Percentiles rank a stretch among this genome's conserved stretches.
Evolutionary conservation across 2,888 invertebrate genomes (phyloP).

Genomic region (Lamellibrachia columna): DNA sequence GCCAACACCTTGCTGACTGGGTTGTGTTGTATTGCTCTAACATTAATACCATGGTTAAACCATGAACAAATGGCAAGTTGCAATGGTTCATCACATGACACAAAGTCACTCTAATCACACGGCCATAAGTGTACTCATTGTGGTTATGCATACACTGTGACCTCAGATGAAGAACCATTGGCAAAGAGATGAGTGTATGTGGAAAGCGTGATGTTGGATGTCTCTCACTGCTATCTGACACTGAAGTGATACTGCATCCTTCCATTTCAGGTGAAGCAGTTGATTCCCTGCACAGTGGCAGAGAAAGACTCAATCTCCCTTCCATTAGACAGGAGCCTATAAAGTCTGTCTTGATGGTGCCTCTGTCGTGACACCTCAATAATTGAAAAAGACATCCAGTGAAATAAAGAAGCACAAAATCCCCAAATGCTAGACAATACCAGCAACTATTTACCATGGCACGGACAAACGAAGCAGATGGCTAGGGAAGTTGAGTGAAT

Average conservation of each 20-base stretch:
- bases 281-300: background rate
- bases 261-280: constrained; percentile 1
- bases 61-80: too few relatives aligned
- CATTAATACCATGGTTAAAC: too few relatives aligned
- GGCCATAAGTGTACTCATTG: too few relatives aligned
- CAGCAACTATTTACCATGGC: background rate
- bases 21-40: too few relatives aligned
- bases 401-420: background rate
- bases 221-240: background rate
- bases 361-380: background rate
- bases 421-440: background rate
- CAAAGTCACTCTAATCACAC: too few relatives aligned
- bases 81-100: too few relatives aligned
- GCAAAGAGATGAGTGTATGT: background rate
- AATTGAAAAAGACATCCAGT: background rate
- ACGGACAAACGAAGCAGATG: background rate
- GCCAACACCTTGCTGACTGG: too few relatives aligned
- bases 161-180: background rate
- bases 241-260: background rate
- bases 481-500: background rate
- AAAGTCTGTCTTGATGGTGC: background rate
- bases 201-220: background rate
- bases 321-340: background rate
- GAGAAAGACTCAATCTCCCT: background rate
- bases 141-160: too few relatives aligned